Base-by-base conservation (phyloP, 2,888 invertebrate species). In the Plusia festucae region DNA sequence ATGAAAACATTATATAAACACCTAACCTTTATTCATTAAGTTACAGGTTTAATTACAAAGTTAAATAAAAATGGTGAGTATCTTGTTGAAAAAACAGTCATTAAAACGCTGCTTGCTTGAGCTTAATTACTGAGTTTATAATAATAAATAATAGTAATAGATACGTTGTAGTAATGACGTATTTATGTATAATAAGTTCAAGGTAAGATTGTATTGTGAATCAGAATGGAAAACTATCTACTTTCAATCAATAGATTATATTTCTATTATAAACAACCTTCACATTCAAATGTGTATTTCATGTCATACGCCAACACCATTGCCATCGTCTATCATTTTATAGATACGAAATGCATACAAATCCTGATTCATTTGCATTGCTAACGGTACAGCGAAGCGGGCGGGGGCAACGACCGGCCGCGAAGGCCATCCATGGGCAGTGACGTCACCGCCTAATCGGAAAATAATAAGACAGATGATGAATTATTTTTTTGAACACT, bases 391-490 rank as follows among this genome's bases (percentile, higher is more conserved):
- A 69, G 57, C 62, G 60, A 24, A 34, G 68, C 65, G 65, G 49
- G 57, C 67, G 82, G 81, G 90, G 88, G 89, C 90, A 76, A 74
- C 81, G 87, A 88, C 91, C 92, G 90, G 80, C 89, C 91, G 89
- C 88, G 90, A 91, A 92, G 92, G 93, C 88, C 91, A 87, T 70
- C 77, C 72, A 79, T 81, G 82, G 72, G 67, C 60, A 53, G 75
- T 91, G 91, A 92, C 91, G 93, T 92, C 91, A 90, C 63, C 32
- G 59, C 63, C 74, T 77, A 79, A 81, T 76, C 69, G 65, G 65
- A 75, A 77, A 76, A 79, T 78, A 79, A 77, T 76, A 77, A 78
- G 74, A 63, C 79, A 68, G 73, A 77, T 77, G 69, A 70, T 70
- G 66, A 69, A 73, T 68, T 65, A 54, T 55, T 66, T 68, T 68